Conservation (phyloP, 2,888 invertebrate genomes). For the Apotomis turbidana region DNA sequence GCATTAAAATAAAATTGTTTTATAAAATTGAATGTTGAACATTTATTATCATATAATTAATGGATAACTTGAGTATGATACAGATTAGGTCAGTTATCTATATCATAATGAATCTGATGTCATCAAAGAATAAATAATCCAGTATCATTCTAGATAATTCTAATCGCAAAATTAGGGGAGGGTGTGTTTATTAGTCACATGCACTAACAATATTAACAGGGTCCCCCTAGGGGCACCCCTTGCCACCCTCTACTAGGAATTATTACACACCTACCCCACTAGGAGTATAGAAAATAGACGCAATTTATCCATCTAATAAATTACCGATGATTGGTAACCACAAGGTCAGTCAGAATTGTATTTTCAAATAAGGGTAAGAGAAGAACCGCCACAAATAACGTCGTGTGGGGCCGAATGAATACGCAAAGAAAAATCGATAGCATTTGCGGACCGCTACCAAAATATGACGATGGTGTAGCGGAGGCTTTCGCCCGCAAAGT, state of each 20-base stretch:
- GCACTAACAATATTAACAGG: constrained; percentile 46
- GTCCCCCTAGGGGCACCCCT: constrained; percentile 57
- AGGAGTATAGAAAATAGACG: constrained; percentile 48
- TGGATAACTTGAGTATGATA: not conserved
- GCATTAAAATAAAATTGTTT: not conserved
- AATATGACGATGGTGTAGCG: constrained; percentile 42
- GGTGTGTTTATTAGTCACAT: constrained; percentile 54
- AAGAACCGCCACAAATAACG: constrained; percentile 27
- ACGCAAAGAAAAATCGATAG: constrained; percentile 58
- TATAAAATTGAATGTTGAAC: too few species aligned
- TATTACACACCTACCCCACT: constrained; percentile 50
- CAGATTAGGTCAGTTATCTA: constrained; percentile 8
- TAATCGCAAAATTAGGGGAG: constrained; percentile 44
- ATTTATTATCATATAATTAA: not conserved
- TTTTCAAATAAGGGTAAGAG: constrained; percentile 30
- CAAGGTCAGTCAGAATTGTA: constrained; percentile 52
- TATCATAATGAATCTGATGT: constrained; percentile 9
- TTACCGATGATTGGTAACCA: constrained; percentile 46
- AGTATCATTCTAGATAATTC: constrained; percentile 21
- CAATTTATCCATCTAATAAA: constrained; percentile 52
- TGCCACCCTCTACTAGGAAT: constrained; percentile 64
- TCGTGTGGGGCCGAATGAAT: constrained; percentile 53
- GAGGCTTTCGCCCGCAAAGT: constrained; percentile 48
- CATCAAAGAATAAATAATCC: constrained; percentile 13
- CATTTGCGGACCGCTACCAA: constrained; percentile 39